Conservation (phyloP, 2,888 invertebrate genomes). For the Andrena camellia region DNA sequence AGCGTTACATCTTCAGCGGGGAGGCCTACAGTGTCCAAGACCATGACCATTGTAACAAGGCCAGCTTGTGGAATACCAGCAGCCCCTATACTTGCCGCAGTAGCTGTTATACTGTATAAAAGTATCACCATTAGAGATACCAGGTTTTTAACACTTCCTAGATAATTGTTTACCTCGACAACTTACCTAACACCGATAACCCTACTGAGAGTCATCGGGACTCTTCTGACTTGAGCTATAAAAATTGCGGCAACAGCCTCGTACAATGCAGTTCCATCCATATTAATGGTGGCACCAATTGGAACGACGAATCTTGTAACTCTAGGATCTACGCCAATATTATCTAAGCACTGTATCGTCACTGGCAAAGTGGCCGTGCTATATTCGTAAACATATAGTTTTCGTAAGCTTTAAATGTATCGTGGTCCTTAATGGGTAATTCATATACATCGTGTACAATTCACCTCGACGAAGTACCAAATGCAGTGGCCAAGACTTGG, state of each 20-base stretch:
- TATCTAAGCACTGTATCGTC: conserved; percentile 91
- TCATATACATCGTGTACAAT: too few species aligned
- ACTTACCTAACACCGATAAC: conserved; percentile 91
- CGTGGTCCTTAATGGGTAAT: too few species aligned
- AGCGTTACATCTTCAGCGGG: conserved; percentile 90
- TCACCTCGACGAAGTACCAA: conserved; percentile 94
- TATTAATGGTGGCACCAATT: conserved; percentile 93
- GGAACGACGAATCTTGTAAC: conserved; percentile 92
- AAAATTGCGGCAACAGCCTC: conserved; percentile 94
- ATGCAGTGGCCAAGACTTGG: conserved; percentile 97
- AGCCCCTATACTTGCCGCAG: conserved; percentile 92
- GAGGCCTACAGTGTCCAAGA: conserved; percentile 89
- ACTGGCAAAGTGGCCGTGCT: conserved; percentile 91
- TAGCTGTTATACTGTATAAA: conserved; percentile 90
- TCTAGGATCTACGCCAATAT: conserved; percentile 89
- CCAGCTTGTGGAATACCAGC: conserved; percentile 93
- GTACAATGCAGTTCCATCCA: conserved; percentile 93
- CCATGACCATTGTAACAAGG: conserved; percentile 92
- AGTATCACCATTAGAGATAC: too few species aligned
- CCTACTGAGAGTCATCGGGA: conserved; percentile 88
- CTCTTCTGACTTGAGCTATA: conserved; percentile 90
- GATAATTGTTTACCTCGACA: conserved; percentile 39
- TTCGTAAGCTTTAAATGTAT: too few species aligned
- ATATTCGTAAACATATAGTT: too few species aligned
- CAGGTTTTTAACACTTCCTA: too few species aligned